Conservation (phyloP, 2,888 invertebrate species). For the Drosophila leonis region DNA sequence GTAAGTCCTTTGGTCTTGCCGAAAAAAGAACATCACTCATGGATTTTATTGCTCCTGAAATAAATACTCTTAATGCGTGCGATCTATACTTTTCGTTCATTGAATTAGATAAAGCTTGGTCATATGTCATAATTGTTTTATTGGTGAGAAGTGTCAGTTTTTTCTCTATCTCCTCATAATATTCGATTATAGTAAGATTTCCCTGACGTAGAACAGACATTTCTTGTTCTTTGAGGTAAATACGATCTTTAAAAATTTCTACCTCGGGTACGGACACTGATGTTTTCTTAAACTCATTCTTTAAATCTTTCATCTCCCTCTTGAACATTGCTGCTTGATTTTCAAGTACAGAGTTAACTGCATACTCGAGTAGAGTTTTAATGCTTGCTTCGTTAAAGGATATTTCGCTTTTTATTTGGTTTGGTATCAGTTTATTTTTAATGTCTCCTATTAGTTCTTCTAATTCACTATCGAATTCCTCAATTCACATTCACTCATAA, state of each 20-base stretch:
- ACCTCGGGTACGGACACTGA: conserved; percentile 1
- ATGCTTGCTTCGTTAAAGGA: background rate
- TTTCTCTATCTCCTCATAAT: background rate
- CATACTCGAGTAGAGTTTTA: background rate
- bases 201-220: background rate
- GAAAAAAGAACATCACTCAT: background rate
- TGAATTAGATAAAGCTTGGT: background rate
- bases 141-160: background rate
- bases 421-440: background rate
- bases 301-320: background rate
- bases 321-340: background rate
- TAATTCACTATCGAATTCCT: too few species aligned
- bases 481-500: too few species aligned
- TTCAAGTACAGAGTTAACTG: background rate
- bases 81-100: background rate
- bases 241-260: background rate
- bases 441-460: background rate
- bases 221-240: conserved; percentile 1
- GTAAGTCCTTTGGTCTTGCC: background rate
- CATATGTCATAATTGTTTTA: background rate
- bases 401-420: background rate
- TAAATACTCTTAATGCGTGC: background rate
- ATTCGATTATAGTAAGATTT: background rate
- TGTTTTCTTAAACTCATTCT: background rate
- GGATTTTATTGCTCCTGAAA: background rate